A percentile compares a stretch with the other conserved stretches of the same genome.
Evolutionary conservation across 2,797 vertebrate genomes (phyloP).

Genomic region (Florisuga fusca): DNA sequence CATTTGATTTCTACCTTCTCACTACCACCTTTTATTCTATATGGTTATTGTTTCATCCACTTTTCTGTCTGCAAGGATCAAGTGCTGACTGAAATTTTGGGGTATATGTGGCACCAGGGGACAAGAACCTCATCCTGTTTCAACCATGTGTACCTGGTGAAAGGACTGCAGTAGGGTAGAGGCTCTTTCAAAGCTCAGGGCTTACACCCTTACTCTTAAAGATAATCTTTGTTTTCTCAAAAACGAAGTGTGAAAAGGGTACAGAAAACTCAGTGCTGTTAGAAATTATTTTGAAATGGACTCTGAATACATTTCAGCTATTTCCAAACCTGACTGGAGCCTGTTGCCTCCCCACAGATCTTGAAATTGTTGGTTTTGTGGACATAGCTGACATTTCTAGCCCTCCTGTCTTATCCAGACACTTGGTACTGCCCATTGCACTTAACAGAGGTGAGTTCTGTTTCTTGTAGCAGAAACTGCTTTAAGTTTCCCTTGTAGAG

Average conservation of each 20-base stretch:
- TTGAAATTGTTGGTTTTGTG: slow-evolving; percentile 97
- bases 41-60: too few species aligned
- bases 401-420: slow-evolving; percentile 95
- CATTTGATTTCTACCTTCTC: too few species aligned
- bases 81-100: too few species aligned
- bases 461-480: background rate
- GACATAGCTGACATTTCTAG: slow-evolving; percentile 98
- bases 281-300: background rate
- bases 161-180: too few species aligned
- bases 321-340: background rate
- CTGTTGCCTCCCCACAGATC: slow-evolving; percentile 81
- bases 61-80: too few species aligned
- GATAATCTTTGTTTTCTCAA: background rate
- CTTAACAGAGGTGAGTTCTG: slow-evolving; percentile 91
- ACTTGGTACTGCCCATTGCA: slow-evolving; percentile 95
- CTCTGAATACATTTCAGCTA: background rate
- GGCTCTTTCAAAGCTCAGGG: too few species aligned
- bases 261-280: background rate
- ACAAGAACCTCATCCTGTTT: too few species aligned
- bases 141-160: too few species aligned
- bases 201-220: too few species aligned
- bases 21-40: too few species aligned
- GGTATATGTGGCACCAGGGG: too few species aligned
- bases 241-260: background rate
- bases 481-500: background rate